phyloP scores from a whole-genome alignment of 2,113 vertebrate genomes.

The Paracanthobrama guichenoti region DNA sequence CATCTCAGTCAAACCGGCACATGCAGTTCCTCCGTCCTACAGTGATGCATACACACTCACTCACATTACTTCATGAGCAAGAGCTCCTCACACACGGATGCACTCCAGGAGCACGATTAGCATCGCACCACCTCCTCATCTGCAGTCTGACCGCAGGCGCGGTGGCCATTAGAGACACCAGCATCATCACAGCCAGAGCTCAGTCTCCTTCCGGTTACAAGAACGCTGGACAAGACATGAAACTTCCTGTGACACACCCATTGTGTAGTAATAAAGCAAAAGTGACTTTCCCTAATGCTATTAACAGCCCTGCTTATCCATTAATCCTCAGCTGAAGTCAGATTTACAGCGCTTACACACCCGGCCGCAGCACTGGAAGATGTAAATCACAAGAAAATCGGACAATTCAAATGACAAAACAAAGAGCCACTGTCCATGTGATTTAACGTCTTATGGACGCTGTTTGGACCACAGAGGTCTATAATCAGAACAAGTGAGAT shows the following conservation, averaged over 20 bases:
- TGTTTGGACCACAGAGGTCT: not conserved
- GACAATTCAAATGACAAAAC: not conserved
- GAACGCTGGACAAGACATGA: too few relatives aligned
- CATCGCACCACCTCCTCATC: too few relatives aligned
- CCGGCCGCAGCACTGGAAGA: not conserved
- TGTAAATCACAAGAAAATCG: not conserved
- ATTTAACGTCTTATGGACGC: not conserved
- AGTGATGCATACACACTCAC: not conserved
- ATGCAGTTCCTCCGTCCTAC: not conserved
- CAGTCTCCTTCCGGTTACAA: too few relatives aligned
- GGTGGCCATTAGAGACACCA: too few relatives aligned
- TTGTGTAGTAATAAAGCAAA: slow-evolving; percentile 15
- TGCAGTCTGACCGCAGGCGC: too few relatives aligned
- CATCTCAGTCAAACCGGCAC: not conserved
- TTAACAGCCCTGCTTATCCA: slow-evolving; percentile 33
- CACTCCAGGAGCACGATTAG: too few relatives aligned
- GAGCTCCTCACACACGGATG: too few relatives aligned
- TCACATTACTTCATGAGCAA: too few relatives aligned
- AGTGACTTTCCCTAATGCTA: slow-evolving; percentile 45
- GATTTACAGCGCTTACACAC: slow-evolving; percentile 1
- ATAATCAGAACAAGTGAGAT: not conserved
- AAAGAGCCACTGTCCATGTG: not conserved
- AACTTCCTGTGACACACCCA: not conserved
- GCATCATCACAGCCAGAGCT: too few relatives aligned
- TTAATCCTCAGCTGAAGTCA: slow-evolving; percentile 31